Percentiles rank a stretch among this genome's conserved stretches.
phyloP scores from a whole-genome alignment of 1,140 invertebrate genomes.

The Mactra quadrangularis region DNA sequence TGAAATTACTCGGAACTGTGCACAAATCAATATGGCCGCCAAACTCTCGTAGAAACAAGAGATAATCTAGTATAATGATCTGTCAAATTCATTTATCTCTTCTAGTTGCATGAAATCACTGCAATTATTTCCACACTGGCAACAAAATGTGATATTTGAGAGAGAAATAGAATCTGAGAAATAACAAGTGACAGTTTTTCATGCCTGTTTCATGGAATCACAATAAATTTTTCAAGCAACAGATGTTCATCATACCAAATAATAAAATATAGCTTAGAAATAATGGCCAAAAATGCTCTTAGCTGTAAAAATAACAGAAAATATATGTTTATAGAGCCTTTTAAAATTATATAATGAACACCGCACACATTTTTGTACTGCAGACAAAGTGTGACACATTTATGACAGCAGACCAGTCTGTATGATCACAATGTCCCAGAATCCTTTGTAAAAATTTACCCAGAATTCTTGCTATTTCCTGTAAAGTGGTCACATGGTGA shows the following conservation, averaged over 20 bases:
- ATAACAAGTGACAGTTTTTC: constrained; percentile 3
- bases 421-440: constrained; percentile 29
- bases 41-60: constrained; percentile 5
- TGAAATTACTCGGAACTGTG: constrained; percentile 39
- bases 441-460: constrained; percentile 23
- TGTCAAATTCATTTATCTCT: constrained; percentile 31
- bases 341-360: neutral
- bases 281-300: too few relatives aligned
- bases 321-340: too few relatives aligned
- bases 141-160: constrained; percentile 17
- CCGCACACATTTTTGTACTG: constrained; percentile 5
- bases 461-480: constrained; percentile 17
- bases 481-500: too few relatives aligned
- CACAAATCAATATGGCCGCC: constrained; percentile 27
- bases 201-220: too few relatives aligned
- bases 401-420: constrained; percentile 39
- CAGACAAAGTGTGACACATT: constrained; percentile 33
- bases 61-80: constrained; percentile 28
- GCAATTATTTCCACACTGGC: constrained; percentile 40
- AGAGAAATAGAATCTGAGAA: neutral
- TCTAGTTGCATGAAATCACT: constrained; percentile 42
- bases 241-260: too few relatives aligned
- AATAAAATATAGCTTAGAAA: too few relatives aligned
- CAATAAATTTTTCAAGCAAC: too few relatives aligned
- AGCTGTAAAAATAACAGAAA: too few relatives aligned